Evolutionary conservation across 2,888 invertebrate genomes (phyloP).

Genomic region (Taphrorychus bicolor): DNA sequence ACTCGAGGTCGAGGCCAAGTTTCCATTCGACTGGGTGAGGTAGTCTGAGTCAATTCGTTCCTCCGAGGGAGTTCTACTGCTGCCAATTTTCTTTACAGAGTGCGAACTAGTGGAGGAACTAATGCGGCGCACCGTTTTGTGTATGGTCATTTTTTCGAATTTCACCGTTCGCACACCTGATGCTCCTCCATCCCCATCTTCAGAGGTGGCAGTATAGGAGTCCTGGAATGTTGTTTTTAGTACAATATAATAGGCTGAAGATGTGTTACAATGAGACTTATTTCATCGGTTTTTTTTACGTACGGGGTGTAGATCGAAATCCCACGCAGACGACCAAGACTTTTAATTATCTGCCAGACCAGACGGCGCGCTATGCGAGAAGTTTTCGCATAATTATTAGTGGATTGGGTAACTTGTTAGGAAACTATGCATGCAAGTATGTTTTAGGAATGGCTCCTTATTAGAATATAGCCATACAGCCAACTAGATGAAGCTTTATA

Average conservation of each 20-base stretch:
- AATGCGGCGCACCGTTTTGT: constrained; percentile 69
- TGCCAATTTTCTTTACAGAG: constrained; percentile 45
- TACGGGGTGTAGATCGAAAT: not conserved
- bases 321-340: not conserved
- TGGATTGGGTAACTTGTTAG: not conserved
- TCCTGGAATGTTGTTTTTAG: constrained; percentile 60
- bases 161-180: constrained; percentile 73
- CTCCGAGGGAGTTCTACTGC: constrained; percentile 65
- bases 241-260: too few relatives aligned
- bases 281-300: not conserved
- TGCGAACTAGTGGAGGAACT: constrained; percentile 52
- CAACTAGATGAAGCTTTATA: too few relatives aligned
- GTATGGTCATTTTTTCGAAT: constrained; percentile 74
- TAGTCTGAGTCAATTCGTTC: constrained; percentile 67
- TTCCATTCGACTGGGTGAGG: constrained; percentile 62
- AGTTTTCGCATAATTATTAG: not conserved
- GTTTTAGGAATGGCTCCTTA: too few relatives aligned
- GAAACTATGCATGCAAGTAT: constrained; percentile 1
- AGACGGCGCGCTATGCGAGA: constrained; percentile 1
- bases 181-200: constrained; percentile 69
- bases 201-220: constrained; percentile 63
- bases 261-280: constrained; percentile 28
- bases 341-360: not conserved
- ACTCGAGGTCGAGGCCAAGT: constrained; percentile 60
- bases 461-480: too few relatives aligned